Evolutionary conservation across 2,113 vertebrate species (phyloP).

Genomic region (Lasiurus borealis): DNA sequence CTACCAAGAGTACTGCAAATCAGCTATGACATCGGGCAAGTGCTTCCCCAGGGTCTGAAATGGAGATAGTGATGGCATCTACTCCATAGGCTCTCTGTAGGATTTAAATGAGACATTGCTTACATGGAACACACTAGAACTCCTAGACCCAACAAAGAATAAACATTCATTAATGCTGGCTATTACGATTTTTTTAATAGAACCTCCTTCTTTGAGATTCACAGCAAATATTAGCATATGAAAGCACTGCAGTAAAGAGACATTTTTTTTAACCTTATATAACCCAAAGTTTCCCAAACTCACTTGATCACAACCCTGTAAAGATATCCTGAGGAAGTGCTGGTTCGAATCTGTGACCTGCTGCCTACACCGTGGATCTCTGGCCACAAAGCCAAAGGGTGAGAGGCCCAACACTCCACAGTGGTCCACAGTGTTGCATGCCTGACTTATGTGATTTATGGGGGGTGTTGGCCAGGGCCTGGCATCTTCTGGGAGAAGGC

Average conservation of each 20-base stretch:
- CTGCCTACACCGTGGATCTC: neutral
- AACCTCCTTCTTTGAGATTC: neutral
- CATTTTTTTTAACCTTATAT: neutral
- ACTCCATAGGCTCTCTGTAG: neutral
- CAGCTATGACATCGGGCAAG: neutral
- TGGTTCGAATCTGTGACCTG: neutral
- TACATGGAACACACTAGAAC: neutral
- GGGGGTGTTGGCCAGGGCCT: neutral
- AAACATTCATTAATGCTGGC: neutral
- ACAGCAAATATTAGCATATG: neutral
- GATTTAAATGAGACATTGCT: neutral
- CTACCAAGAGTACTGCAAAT: neutral
- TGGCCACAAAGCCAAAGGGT: neutral
- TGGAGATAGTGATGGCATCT: neutral
- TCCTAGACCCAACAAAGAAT: neutral
- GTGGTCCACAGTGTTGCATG: neutral
- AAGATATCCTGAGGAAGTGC: neutral
- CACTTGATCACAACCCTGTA: neutral
- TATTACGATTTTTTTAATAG: neutral
- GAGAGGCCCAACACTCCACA: neutral
- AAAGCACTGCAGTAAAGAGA: neutral
- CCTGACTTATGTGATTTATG: too few relatives aligned
- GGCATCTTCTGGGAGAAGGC: neutral
- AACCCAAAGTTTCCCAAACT: slow-evolving; percentile 26
- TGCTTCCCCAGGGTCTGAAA: neutral